These are phyloP conservation scores for Drosophila recens DNA, from an alignment of 2,888 invertebrate genomes.

Conservation along the genomic window DNA sequence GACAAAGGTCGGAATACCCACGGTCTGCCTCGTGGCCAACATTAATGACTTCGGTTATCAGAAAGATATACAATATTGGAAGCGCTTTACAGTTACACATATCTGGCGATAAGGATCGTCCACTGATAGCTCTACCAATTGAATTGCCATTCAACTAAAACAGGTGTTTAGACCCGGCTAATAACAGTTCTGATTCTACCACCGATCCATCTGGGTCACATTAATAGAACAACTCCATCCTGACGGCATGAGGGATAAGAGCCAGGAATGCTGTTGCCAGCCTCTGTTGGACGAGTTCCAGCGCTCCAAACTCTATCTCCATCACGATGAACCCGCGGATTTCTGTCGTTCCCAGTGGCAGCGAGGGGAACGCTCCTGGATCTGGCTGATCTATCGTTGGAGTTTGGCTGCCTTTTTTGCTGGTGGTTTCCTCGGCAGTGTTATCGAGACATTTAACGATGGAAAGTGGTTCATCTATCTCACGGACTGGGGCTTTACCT, in stretches of 20 bases:
- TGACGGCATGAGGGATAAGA: too few relatives aligned
- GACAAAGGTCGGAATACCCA: background rate
- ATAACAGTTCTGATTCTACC: conserved; percentile 58
- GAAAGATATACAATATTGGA: conserved; percentile 5
- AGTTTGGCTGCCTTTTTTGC: too few relatives aligned
- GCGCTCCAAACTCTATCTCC: too few relatives aligned
- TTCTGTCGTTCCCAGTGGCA: too few relatives aligned
- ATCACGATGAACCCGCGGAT: too few relatives aligned
- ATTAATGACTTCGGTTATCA: conserved; percentile 30
- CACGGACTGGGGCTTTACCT: conserved; percentile 82
- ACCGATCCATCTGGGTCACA: conserved; percentile 19
- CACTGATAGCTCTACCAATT: conserved; percentile 44
- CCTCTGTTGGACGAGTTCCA: too few relatives aligned
- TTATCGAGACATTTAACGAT: too few relatives aligned
- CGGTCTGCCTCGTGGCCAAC: conserved; percentile 1
- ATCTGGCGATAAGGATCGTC: conserved; percentile 61
- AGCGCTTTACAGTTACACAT: conserved; percentile 22
- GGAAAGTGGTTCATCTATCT: conserved; percentile 72
- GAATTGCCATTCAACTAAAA: conserved; percentile 29
- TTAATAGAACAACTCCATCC: too few relatives aligned
- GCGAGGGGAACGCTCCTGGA: too few relatives aligned
- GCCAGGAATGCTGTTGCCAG: too few relatives aligned
- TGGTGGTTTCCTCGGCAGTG: too few relatives aligned
- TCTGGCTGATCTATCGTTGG: too few relatives aligned
- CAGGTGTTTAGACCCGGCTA: conserved; percentile 17